phyloP scores from a whole-genome alignment of 2,888 invertebrate genomes.

The Phyto melanocephala region DNA sequence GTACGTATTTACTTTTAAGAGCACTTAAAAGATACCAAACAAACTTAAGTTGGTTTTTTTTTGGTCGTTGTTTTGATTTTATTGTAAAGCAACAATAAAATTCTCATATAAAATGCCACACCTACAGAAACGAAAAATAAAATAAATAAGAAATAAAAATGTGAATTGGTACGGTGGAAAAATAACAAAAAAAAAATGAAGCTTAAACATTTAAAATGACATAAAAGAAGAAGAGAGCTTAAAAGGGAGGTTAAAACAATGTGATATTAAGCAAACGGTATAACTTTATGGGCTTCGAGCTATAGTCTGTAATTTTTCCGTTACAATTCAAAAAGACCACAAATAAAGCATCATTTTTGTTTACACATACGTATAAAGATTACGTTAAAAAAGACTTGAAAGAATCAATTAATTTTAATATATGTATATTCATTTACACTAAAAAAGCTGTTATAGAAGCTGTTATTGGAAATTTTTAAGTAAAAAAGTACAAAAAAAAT shows the following conservation, averaged over 20 bases:
- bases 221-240: slow-evolving; percentile 14
- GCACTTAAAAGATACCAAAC: slow-evolving; percentile 74
- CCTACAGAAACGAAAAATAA: slow-evolving; percentile 27
- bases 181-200: slow-evolving; percentile 26
- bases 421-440: too few species aligned
- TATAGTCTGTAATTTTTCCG: slow-evolving; percentile 30
- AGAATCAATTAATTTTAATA: background rate
- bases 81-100: slow-evolving; percentile 55
- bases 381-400: slow-evolving; percentile 5
- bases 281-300: slow-evolving; percentile 26
- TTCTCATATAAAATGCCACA: slow-evolving; percentile 51
- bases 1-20: slow-evolving; percentile 68
- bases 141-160: background rate
- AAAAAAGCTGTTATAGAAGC: too few species aligned
- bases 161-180: background rate
- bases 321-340: slow-evolving; percentile 57
- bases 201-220: slow-evolving; percentile 47
- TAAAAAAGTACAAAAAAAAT: too few species aligned
- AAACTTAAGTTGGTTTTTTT: slow-evolving; percentile 44
- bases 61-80: slow-evolving; percentile 34
- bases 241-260: background rate
- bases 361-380: background rate
- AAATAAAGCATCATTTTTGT: slow-evolving; percentile 6
- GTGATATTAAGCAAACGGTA: background rate
- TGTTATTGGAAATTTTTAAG: too few species aligned